phyloP scores from a whole-genome alignment of 1,140 invertebrate species.

The Ips nitidus region DNA sequence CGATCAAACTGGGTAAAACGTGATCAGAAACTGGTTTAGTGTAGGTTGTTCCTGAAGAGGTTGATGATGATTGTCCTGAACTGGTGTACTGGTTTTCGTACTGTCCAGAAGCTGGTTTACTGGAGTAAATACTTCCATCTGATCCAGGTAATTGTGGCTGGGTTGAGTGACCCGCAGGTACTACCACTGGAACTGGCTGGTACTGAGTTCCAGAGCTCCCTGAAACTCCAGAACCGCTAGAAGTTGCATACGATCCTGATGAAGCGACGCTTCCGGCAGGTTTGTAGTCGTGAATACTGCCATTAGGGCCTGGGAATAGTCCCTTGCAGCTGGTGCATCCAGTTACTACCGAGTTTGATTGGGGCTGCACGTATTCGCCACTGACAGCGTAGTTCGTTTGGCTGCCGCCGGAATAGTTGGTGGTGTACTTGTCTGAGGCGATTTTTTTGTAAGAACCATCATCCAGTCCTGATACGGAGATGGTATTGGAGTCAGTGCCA shows the following conservation, averaged over 20 bases:
- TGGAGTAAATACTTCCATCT: conserved; percentile 30
- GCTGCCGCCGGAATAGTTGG: conserved; percentile 7
- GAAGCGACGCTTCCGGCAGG: neutral
- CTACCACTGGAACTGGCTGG: neutral
- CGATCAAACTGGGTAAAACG: conserved; percentile 19
- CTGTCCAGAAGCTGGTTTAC: conserved; percentile 21
- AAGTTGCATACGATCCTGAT: neutral
- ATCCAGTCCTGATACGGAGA: conserved; percentile 5
- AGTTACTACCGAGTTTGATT: neutral
- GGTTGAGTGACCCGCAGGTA: neutral
- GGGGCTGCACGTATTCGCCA: neutral
- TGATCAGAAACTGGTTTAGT: neutral
- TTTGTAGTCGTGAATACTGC: conserved; percentile 42
- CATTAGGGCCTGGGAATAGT: conserved; percentile 42
- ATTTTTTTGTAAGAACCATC: conserved; percentile 15
- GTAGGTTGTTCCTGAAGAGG: neutral
- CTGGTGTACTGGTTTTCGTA: neutral
- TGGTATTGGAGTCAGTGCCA: conserved; percentile 1
- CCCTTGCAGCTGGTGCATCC: conserved; percentile 37
- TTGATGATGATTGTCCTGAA: conserved; percentile 2
- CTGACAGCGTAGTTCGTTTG: conserved; percentile 12
- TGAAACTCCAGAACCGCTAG: neutral
- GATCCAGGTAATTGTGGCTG: conserved; percentile 21
- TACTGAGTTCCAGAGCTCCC: neutral
- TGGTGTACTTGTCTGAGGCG: conserved; percentile 16